Percentiles rank a stretch among this genome's conserved stretches.
Evolutionary conservation across 2,113 vertebrate genomes (phyloP).

Genomic region (Lepidothrix coronata): DNA sequence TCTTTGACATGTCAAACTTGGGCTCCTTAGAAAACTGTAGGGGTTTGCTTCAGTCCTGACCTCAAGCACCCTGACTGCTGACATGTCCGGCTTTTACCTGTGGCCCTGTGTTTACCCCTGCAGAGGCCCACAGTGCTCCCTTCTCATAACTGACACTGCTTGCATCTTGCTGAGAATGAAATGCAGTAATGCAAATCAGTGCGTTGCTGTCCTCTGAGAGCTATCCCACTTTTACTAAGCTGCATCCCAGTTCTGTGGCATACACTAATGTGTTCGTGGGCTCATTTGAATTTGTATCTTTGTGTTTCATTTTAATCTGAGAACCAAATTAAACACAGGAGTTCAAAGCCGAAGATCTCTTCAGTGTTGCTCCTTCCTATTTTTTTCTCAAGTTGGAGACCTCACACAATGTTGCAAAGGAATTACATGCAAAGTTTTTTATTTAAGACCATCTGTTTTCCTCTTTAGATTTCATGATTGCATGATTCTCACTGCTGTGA

Average conservation of each 20-base stretch:
- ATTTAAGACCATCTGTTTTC: slow-evolving; percentile 49
- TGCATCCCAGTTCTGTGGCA: not conserved
- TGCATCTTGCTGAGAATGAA: not conserved
- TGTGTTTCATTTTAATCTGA: not conserved
- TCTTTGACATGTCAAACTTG: not conserved
- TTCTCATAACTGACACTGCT: not conserved
- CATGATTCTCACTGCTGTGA: slow-evolving; percentile 1
- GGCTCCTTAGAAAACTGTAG: not conserved
- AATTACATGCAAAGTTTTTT: slow-evolving; percentile 3
- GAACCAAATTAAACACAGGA: not conserved
- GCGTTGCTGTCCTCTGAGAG: not conserved
- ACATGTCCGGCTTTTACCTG: accelerated
- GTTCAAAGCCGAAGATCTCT: not conserved
- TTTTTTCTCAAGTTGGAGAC: slow-evolving; percentile 1
- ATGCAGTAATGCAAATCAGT: not conserved
- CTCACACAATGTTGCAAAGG: not conserved
- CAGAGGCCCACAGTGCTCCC: not conserved
- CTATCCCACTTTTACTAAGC: not conserved
- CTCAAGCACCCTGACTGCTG: not conserved
- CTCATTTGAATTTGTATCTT: not conserved
- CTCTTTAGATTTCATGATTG: slow-evolving; percentile 4
- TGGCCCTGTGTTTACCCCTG: not conserved
- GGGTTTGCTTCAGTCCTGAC: not conserved
- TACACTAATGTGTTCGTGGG: not conserved
- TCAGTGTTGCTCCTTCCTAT: not conserved